Conservation (phyloP, 2,113 vertebrate genomes). For the Vicugna pacos region DNA sequence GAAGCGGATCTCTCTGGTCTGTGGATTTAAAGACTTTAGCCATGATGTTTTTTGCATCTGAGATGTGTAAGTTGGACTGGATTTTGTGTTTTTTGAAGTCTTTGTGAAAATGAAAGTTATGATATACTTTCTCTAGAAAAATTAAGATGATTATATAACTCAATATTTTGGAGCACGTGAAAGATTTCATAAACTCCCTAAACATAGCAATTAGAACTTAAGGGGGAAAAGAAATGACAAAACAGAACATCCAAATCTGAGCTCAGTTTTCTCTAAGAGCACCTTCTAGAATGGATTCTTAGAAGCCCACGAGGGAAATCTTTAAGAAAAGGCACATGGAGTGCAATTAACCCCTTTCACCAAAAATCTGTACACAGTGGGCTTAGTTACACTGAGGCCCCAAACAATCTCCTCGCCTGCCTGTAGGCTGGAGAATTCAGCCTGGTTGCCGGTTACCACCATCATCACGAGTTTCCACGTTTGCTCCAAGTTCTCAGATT, state of each 20-base stretch:
- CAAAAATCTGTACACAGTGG: neutral
- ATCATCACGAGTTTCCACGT: conserved; percentile 72
- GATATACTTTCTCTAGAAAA: neutral
- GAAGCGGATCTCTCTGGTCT: neutral
- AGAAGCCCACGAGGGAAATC: neutral
- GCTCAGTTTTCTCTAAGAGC: neutral
- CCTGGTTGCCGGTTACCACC: conserved; percentile 62
- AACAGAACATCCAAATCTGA: neutral
- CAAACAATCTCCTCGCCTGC: neutral
- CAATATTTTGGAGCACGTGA: neutral
- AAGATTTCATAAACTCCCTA: neutral
- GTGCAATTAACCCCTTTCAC: neutral
- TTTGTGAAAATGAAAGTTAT: conserved; percentile 58
- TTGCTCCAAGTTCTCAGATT: conserved; percentile 75
- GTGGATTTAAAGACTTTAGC: neutral
- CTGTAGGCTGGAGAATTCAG: conserved; percentile 10
- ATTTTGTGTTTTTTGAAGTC: conserved; percentile 41
- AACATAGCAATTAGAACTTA: neutral
- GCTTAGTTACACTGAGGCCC: neutral
- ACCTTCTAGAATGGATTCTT: conserved; percentile 21
- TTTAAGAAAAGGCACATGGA: neutral
- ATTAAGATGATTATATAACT: neutral
- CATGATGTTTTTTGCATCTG: conserved; percentile 9
- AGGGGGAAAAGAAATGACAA: neutral
- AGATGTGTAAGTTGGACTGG: neutral